These are phyloP conservation scores for Nebria brevicollis DNA, from an alignment of 2,888 invertebrate species.

Conservation along the genomic window DNA sequence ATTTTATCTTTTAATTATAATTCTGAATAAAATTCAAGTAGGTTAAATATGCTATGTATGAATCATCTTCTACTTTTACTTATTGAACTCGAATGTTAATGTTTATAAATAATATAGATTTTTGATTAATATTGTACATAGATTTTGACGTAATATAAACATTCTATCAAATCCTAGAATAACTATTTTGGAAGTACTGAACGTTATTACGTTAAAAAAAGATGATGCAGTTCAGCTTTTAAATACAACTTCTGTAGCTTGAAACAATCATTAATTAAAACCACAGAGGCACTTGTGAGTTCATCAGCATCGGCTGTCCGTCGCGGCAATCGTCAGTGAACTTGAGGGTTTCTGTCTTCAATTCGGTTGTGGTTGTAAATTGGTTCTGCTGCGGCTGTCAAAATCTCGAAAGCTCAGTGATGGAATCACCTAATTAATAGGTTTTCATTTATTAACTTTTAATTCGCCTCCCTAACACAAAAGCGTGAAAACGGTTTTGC, in stretches of 20 bases:
- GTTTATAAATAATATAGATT: no score
- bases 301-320: conserved; percentile 22
- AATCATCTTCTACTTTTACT: neutral
- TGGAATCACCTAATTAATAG: conserved; percentile 44
- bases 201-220: conserved; percentile 1
- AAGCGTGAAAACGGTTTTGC: conserved; percentile 39
- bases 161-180: neutral
- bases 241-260: conserved; percentile 19
- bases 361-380: conserved; percentile 26
- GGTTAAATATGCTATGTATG: neutral
- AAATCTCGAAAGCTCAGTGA: conserved; percentile 27
- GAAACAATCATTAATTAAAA: conserved; percentile 43
- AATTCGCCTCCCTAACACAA: conserved; percentile 31
- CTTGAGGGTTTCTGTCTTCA: neutral
- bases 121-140: no score
- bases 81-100: no score
- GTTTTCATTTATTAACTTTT: conserved; percentile 42
- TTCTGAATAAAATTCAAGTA: neutral
- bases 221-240: neutral
- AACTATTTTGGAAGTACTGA: neutral
- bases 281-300: conserved; percentile 32
- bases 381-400: conserved; percentile 44
- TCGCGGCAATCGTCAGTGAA: neutral
- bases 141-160: neutral
- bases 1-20: no score